Evolutionary conservation across 2,888 invertebrate genomes (phyloP), one percentile per base, ranked within the genome.

Genomic region (Megalurothrips usitatus): DNA sequence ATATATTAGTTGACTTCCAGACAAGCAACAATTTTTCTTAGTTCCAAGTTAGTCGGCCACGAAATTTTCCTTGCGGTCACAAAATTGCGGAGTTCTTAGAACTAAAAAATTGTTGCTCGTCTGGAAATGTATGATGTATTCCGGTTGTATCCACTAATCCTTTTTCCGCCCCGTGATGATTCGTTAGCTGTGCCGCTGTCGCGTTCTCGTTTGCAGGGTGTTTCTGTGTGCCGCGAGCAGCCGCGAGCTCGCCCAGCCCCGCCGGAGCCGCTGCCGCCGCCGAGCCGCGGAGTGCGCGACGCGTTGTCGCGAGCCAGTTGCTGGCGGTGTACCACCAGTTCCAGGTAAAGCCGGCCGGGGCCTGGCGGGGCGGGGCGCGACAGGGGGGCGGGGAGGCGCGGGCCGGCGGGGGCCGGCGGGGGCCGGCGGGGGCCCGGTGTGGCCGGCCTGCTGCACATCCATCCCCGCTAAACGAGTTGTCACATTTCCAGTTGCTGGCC

Each of bases 391-490:
- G 58, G 58, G 58, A 17, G 58, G 12, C n/a, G n/a, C n/a, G n/a
- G n/a, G 68, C 68, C 68, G 26, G 23, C 23, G 10, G 23, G 26
- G 68, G 23, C 68, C 58, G 58, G 58, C 58, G 19, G n/a, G 58
- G 58, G 14, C 14, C 14, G 58, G 58, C 58, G 58, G 58, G 58
- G 6, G 58, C 6, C 58, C n/a, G 58, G 26, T 12, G 23, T 26
- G 68, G 23, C 26, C 68, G 26, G 68, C 26, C 68, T 75, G 68
- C 23, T 26, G 68, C 68, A 26, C 68, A 75, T 75, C 68, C 68
- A 75, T 75, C 68, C 68, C 68, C 68, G 68, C 68, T 75, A 75
- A 75, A 75, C 68, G 68, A 75, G 68, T 75, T 75, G 68, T 75
- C 68, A 75, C 68, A 75, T 75, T 75, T 75, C 68, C 68, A 75